These are phyloP conservation scores for Camponotus vicinus DNA, from an alignment of 1,140 invertebrate species.

Conservation along the genomic window DNA sequence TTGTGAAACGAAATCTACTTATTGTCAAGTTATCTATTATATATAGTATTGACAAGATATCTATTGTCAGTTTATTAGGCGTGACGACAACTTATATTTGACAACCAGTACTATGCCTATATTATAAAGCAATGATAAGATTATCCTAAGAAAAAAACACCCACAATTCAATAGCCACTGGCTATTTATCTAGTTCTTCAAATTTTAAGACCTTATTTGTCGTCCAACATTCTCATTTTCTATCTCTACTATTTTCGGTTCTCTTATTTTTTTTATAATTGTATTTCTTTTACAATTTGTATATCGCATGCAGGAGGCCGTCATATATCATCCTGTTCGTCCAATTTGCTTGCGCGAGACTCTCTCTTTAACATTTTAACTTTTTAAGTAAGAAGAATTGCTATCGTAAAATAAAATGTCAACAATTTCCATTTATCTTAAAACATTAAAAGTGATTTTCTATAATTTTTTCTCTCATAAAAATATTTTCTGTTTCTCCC, in stretches of 20 bases:
- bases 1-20: no score
- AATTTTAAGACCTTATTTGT: slow-evolving; percentile 73
- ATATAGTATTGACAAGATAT: no score
- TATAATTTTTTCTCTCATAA: not conserved
- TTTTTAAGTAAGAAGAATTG: not conserved
- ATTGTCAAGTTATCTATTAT: no score
- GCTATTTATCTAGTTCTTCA: slow-evolving; percentile 62
- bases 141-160: no score
- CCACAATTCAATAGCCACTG: not conserved
- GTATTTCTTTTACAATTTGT: not conserved
- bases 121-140: no score
- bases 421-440: not conserved
- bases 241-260: slow-evolving; percentile 62
- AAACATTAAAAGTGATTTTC: not conserved
- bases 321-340: slow-evolving; percentile 43
- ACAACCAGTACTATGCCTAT: no score
- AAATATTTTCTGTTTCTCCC: not conserved
- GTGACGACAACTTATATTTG: no score
- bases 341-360: not conserved
- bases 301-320: slow-evolving; percentile 61
- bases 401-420: not conserved
- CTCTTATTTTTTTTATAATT: no score
- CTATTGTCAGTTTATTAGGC: no score
- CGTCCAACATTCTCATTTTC: slow-evolving; percentile 50
- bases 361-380: not conserved